These are phyloP conservation scores for Sus cebifrons DNA, from an alignment of 2,797 vertebrate genomes.

Conservation along the genomic window DNA sequence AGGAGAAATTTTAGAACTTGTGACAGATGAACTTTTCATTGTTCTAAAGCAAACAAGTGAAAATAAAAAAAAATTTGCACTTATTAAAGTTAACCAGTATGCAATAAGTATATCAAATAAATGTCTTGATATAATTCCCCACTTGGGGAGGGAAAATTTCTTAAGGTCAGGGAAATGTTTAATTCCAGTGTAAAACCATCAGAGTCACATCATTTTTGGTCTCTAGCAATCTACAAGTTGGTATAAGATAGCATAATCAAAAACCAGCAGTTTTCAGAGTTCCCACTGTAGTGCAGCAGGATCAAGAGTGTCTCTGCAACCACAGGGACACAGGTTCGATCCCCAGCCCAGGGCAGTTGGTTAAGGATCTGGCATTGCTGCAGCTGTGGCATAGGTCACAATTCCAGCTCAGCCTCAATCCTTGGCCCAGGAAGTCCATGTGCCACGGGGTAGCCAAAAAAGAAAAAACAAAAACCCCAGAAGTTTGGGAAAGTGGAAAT, in stretches of 20 bases:
- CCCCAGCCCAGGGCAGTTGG: no score
- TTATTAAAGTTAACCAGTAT: background rate
- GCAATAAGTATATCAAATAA: background rate
- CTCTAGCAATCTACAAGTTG: background rate
- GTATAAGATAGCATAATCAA: background rate
- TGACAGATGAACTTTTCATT: constrained; percentile 36
- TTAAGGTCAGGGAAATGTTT: constrained; percentile 17
- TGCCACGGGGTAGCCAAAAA: no score
- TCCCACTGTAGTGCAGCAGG: no score
- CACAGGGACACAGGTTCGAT: no score
- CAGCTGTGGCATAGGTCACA: no score
- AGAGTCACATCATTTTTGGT: background rate
- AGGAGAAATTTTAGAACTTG: constrained; percentile 44
- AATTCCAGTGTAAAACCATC: constrained; percentile 39
- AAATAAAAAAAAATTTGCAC: background rate
- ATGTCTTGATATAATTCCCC: background rate
- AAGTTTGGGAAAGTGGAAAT: constrained; percentile 23
- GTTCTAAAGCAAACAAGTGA: constrained; percentile 37
- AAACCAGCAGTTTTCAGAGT: background rate
- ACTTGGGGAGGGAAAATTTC: background rate
- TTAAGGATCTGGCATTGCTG: no score
- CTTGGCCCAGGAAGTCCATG: no score
- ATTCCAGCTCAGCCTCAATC: no score
- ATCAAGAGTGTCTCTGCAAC: no score
- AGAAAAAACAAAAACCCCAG: background rate